A percentile compares a stretch with the other conserved stretches of the same genome.
phyloP scores from a whole-genome alignment of 2,797 vertebrate genomes.

The Myiotriccus ornatus region DNA sequence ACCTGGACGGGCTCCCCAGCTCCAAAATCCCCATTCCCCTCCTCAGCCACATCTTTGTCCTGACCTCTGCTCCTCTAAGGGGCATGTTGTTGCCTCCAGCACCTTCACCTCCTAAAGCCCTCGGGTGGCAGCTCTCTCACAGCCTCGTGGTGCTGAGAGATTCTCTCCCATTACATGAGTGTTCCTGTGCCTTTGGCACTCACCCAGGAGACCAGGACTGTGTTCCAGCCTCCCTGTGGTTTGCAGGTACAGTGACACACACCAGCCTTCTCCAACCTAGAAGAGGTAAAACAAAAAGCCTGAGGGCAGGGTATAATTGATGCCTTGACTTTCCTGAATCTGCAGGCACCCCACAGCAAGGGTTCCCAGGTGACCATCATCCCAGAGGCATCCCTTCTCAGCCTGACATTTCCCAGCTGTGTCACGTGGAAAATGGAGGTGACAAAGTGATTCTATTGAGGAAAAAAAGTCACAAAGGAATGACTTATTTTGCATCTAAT shows the following conservation, averaged over 20 bases:
- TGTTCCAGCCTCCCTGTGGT: neutral
- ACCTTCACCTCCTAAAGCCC: neutral
- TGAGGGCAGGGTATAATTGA: neutral
- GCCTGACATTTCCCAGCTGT: neutral
- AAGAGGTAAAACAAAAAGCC: neutral
- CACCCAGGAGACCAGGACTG: neutral
- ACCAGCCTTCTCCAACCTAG: neutral
- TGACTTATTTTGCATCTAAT: neutral
- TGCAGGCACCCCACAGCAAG: neutral
- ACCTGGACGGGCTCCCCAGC: neutral
- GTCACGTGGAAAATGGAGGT: neutral
- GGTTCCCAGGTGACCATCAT: neutral
- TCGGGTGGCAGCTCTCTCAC: neutral
- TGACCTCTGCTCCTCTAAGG: neutral
- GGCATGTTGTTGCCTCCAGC: neutral
- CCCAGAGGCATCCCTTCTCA: neutral
- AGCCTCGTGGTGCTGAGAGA: neutral
- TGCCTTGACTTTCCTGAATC: neutral
- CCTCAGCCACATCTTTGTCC: neutral
- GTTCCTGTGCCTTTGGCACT: neutral
- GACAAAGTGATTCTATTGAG: neutral
- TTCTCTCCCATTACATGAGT: neutral
- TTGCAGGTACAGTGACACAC: neutral
- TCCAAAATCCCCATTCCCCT: neutral
- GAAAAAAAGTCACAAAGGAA: neutral